Evolutionary conservation across 1,140 invertebrate species (phyloP), one percentile per base, ranked within the genome.

Genomic region (Achroia grisella): DNA sequence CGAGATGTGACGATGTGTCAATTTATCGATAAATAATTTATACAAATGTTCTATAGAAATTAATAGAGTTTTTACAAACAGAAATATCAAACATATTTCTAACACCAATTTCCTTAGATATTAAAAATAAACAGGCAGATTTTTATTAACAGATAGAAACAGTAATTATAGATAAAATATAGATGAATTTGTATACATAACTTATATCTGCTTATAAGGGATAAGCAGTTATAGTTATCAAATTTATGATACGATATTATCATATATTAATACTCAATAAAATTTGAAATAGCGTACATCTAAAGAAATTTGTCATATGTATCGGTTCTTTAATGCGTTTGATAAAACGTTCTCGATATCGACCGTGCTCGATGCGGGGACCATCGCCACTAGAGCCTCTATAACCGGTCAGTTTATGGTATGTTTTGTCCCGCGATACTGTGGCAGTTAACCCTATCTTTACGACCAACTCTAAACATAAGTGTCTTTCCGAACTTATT

Each of bases 401-500:
- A 45, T 61, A 71, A 75, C 69, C 70, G 73, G 73, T 62, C 75
- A 75, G 56, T 81, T 79, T 79, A 77, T 78, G 74, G 72, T 80
- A 80, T 81, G 77, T 81, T 81, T 79, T 79, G 77, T 81, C 68
- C 62, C 53, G 63, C 66, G 70, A 73, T 71, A 74, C 72, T 58
- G 62, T 69, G 60, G 74, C 78, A 82, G 74, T 83, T 83, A 80
- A 80, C 74, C 74, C 79, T 83, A 83, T 83, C 79, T 83, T 83
- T 83, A 83, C 70, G 76, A 72, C 50, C 64, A 64, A 51, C 79
- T 80, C 79, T 79, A 83, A 80, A 83, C 79, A 80, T 82, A 82
- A 82, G 78, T 80, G 79, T 83, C 76, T 82, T 65, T 67, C 68
- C 46, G 51, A 68, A 73, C 76, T 80, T 83, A 80, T 83, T 83